Conservation (phyloP, 2,888 invertebrate genomes). For the Nowickia ferox region DNA sequence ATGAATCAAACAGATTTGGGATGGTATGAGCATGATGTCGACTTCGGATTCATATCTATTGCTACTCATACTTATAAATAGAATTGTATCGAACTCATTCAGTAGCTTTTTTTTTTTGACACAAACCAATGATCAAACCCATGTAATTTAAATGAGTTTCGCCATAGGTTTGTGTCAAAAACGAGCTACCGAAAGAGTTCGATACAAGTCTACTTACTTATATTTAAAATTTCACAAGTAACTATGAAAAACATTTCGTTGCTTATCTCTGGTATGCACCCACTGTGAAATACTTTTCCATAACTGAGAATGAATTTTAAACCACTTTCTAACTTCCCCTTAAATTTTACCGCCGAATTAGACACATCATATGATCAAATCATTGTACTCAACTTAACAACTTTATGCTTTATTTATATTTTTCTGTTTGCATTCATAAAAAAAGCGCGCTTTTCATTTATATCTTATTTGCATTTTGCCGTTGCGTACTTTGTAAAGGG, state of each 20-base stretch:
- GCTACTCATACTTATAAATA: neutral
- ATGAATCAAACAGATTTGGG: too few species aligned
- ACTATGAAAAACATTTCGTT: neutral
- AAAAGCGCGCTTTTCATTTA: conserved; percentile 35
- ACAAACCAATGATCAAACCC: too few species aligned
- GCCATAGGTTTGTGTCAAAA: too few species aligned
- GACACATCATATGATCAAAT: conserved; percentile 34
- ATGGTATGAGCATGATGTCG: too few species aligned
- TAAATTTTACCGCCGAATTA: neutral
- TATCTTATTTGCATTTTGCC: conserved; percentile 26
- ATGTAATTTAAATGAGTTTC: too few species aligned
- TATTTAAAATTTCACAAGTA: too few species aligned
- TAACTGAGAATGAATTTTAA: neutral
- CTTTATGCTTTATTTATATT: conserved; percentile 10
- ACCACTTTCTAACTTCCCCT: neutral
- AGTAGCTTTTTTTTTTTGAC: too few species aligned
- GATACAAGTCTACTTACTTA: too few species aligned
- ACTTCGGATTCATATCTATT: neutral
- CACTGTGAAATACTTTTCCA: neutral
- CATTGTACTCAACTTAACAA: neutral
- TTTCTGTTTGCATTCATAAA: conserved; percentile 25
- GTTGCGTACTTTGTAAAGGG: conserved; percentile 15
- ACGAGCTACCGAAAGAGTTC: too few species aligned
- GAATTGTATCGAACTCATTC: too few species aligned
- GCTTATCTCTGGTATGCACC: neutral